These are phyloP conservation scores for Crematogaster levior DNA, from an alignment of 2,888 invertebrate species.

Conservation along the genomic window DNA sequence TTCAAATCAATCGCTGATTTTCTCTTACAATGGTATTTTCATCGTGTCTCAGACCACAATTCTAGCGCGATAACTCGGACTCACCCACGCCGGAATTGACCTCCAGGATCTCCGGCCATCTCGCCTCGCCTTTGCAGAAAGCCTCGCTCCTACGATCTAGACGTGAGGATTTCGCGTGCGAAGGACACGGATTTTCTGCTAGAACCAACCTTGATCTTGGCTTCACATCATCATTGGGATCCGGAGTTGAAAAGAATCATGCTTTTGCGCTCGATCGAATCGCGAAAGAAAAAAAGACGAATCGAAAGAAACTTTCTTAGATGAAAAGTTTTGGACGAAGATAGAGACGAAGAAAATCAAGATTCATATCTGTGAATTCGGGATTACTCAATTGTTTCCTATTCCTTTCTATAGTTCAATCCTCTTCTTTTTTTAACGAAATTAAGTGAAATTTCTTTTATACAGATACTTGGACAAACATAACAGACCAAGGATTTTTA, in stretches of 20 bases:
- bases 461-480: not conserved
- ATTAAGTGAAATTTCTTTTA: not conserved
- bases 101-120: conserved; percentile 81
- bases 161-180: conserved; percentile 60
- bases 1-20: not conserved
- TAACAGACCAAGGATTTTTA: not conserved
- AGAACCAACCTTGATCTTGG: conserved; percentile 73
- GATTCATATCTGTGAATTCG: not conserved
- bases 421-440: not conserved
- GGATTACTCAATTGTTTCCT: not conserved
- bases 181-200: conserved; percentile 67
- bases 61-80: conserved; percentile 59
- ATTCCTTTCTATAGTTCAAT: not conserved
- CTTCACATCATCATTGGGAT: not conserved
- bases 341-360: not conserved
- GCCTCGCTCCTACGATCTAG: conserved; percentile 56
- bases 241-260: not conserved
- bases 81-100: conserved; percentile 84
- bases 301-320: not conserved
- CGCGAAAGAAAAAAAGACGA: not conserved
- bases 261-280: not conserved
- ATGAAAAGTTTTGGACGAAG: not conserved
- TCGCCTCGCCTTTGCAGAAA: conserved; percentile 74
- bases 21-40: not conserved
- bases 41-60: conserved; percentile 9